phyloP scores from a whole-genome alignment of 92 coral and sea anemone genomes.

The Blastomussa wellsi region DNA sequence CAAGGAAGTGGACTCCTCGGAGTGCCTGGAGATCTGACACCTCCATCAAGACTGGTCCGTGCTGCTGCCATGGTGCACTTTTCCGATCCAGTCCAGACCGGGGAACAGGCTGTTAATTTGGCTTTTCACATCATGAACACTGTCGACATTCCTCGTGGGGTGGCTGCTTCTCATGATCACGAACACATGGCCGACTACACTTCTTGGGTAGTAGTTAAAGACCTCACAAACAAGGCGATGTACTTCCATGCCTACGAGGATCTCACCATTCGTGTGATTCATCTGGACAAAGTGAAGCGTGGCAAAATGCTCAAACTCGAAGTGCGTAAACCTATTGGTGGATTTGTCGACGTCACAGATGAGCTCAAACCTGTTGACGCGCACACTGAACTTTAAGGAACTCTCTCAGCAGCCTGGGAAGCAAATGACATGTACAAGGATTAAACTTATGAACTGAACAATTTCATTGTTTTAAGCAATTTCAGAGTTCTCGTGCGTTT shows the following conservation, averaged over 20 bases:
- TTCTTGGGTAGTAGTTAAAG: slow-evolving; percentile 20
- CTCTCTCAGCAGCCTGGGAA: not conserved
- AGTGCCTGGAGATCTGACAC: slow-evolving; percentile 18
- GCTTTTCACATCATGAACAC: slow-evolving; percentile 6
- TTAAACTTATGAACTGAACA: too few species aligned
- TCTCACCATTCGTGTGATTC: slow-evolving; percentile 12
- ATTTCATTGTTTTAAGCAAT: too few species aligned
- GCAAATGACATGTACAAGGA: too few species aligned
- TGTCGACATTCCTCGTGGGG: slow-evolving; percentile 6
- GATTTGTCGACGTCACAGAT: slow-evolving; percentile 13
- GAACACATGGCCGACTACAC: slow-evolving; percentile 13
- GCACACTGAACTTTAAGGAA: not conserved
- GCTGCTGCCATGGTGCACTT: slow-evolving; percentile 19
- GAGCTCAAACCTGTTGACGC: not conserved
- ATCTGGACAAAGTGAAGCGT: slow-evolving; percentile 4
- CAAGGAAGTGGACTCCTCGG: slow-evolving; percentile 20
- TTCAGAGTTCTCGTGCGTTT: too few species aligned
- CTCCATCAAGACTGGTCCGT: slow-evolving; percentile 22
- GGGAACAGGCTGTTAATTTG: not conserved
- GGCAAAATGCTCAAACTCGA: not conserved
- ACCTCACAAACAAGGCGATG: slow-evolving; percentile 17
- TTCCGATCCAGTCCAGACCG: slow-evolving; percentile 10
- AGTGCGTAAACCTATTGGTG: slow-evolving; percentile 5
- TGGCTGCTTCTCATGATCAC: slow-evolving; percentile 5
- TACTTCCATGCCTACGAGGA: slow-evolving; percentile 15